Evolutionary conservation across 2,797 vertebrate species (phyloP), one percentile per base, ranked within the genome.

Genomic region (Thamnophis elegans): DNA sequence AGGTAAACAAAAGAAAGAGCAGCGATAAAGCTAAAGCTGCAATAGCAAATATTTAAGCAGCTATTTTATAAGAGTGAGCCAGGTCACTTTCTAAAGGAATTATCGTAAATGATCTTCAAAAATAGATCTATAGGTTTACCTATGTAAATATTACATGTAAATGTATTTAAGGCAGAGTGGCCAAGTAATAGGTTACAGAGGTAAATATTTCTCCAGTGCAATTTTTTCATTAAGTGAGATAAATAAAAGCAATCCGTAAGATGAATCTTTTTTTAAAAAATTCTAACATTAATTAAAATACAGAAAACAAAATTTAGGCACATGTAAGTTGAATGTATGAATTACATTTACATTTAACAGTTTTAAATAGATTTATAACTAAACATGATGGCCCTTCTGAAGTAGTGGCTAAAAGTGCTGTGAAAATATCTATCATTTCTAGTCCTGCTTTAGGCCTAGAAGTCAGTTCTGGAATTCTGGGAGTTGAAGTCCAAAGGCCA

Each of bases 1-100:
- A 97, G 95, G 94, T 94, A 98, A 97, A 97, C 96, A 97, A 94
- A 93, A 96, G 96, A 96, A 95, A 97, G 96, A 95, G 92, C 96
- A 89, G 93, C 3, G 95, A 97, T 98, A 97, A 97, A 97, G 96
- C 4, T 95, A 94, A 96, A 96, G 97, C 95, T 94, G 93, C 96
- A 92, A 93, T 94, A 95, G 96, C 97, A 98, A 98, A 98, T 97
- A 98, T 98, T 98, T 97, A 98, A 97, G 96, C 95, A 95, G 91
- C 94, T 95, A 94, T 94, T 97, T 87, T 90, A 95, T 95, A 94
- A 92, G 56, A 47, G 65, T 25, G 36, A 96, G 94, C 1, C 85
- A 95, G 94, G 94, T 92, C 93, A 94, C 96, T 97, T 97, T 97
- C 96, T 97, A 96, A 97, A 96, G 94, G 94, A 55, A 8, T 47